Evolutionary conservation across 2,797 vertebrate genomes (phyloP), one percentile per base, ranked within the genome.

Genomic region (Pseudochirops corinnae): DNA sequence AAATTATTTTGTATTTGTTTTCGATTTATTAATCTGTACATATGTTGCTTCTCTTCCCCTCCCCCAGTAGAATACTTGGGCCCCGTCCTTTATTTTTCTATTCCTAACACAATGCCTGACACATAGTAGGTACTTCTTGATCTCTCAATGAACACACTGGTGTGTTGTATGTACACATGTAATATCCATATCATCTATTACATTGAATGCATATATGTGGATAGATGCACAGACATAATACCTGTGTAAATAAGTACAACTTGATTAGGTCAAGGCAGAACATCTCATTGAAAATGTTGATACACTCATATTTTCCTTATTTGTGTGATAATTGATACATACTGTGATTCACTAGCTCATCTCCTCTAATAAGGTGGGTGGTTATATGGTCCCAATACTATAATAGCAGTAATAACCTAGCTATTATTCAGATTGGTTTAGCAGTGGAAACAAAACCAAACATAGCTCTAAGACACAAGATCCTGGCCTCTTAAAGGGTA

Each of bases 371-470:
- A 92, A 87, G 16, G 0, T 55, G 95, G 4, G 21, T 93, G 62
- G 1, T 0, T 91, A 39, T 39, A 39, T 91, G 92, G 6, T 90
- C 46, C 13, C 91, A 56, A 93, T 57, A 31, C 26, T 3, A 90
- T 95, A 56, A 58, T 95, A 62, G 93, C n/a, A 96, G 92, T 74
- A 96, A 4, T 52, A 90, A 3, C 50, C 33, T 0, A 96, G 56
- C 52, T 93, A 53, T 93, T 96, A 93, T 33, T 96, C 33, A 18
- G 46, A 92, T 91, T 39, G 46, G 93, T 91, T 93, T 56, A 87
- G 46, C 55, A 97, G 90, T 39, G 95, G 97, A 94, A 60, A 96
- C 0, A 62, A 67, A 96, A 87, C 58, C 96, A 95, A 1, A 2
- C 53, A 46, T 82, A 18, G 18, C 7, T 82, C 18, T 39, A 10